These are phyloP conservation scores for Brachypteracias leptosomus DNA, from an alignment of 2,113 vertebrate species.

Conservation along the genomic window DNA sequence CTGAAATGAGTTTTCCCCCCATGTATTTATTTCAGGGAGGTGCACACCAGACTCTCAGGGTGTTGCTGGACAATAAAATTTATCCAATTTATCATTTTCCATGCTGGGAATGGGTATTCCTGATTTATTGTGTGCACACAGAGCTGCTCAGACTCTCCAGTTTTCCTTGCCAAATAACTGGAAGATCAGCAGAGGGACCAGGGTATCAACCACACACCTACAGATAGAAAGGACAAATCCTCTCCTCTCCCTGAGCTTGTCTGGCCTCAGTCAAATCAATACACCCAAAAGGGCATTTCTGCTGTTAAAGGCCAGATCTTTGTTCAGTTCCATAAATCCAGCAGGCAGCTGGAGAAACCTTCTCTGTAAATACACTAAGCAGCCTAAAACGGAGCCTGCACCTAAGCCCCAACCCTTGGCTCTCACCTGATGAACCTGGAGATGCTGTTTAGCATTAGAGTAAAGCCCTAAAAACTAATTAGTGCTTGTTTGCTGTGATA, in stretches of 20 bases:
- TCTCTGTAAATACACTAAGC: not conserved
- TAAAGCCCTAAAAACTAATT: not conserved
- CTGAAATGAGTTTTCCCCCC: not conserved
- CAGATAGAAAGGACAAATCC: not conserved
- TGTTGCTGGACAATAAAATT: not conserved
- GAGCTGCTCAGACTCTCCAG: not conserved
- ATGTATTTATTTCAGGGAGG: not conserved
- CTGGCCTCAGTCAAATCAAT: not conserved
- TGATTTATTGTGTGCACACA: not conserved
- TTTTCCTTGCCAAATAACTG: not conserved
- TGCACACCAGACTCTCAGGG: not conserved
- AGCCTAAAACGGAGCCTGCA: not conserved
- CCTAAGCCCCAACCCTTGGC: not conserved
- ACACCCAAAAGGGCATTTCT: not conserved
- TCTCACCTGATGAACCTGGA: not conserved
- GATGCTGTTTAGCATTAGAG: not conserved
- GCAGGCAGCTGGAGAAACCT: not conserved
- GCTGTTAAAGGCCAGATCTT: not conserved
- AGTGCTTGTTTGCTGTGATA: not conserved
- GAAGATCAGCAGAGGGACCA: not conserved
- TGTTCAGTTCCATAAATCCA: not conserved
- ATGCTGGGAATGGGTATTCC: not conserved
- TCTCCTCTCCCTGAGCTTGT: not conserved
- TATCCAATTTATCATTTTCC: not conserved
- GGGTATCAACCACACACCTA: not conserved